phyloP scores from a whole-genome alignment of 2,113 vertebrate genomes.

The Lasiurus cinereus region DNA sequence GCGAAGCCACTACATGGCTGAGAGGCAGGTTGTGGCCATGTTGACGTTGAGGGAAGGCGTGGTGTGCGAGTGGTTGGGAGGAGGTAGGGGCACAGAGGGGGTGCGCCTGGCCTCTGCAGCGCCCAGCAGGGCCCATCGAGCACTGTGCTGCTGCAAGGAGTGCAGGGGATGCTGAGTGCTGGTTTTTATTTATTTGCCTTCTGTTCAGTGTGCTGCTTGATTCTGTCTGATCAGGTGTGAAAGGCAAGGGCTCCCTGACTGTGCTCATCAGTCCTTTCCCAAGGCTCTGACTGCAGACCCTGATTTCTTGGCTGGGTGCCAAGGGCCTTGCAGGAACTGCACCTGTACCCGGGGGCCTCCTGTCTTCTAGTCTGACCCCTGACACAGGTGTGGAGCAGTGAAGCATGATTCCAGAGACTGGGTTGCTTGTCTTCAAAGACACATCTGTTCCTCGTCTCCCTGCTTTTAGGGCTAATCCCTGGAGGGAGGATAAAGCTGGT shows the following conservation, averaged over 20 bases:
- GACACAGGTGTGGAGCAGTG: not conserved
- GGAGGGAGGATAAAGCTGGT: constrained; percentile 96
- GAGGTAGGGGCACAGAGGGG: not conserved
- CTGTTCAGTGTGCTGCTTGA: not conserved
- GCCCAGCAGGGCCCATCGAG: not conserved
- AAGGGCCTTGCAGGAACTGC: not conserved
- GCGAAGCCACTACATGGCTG: fast-evolving
- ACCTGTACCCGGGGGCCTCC: not conserved
- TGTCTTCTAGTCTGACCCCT: not conserved
- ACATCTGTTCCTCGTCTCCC: not conserved
- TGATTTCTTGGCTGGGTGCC: not conserved
- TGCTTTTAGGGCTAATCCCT: constrained; percentile 92
- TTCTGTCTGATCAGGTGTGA: not conserved
- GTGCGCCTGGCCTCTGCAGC: not conserved
- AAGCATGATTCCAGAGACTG: not conserved
- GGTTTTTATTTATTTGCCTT: not conserved
- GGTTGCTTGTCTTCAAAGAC: not conserved
- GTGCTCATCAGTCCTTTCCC: not conserved
- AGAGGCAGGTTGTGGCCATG: too few species aligned
- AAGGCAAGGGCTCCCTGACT: not conserved
- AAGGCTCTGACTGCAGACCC: too few species aligned
- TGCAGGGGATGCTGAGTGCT: too few species aligned
- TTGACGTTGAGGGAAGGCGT: not conserved
- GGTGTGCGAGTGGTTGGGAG: not conserved
- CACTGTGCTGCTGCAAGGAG: not conserved